Evolutionary conservation across 2,113 vertebrate species (phyloP), one percentile per base, ranked within the genome.

Genomic region (Chloroceryle aenea): DNA sequence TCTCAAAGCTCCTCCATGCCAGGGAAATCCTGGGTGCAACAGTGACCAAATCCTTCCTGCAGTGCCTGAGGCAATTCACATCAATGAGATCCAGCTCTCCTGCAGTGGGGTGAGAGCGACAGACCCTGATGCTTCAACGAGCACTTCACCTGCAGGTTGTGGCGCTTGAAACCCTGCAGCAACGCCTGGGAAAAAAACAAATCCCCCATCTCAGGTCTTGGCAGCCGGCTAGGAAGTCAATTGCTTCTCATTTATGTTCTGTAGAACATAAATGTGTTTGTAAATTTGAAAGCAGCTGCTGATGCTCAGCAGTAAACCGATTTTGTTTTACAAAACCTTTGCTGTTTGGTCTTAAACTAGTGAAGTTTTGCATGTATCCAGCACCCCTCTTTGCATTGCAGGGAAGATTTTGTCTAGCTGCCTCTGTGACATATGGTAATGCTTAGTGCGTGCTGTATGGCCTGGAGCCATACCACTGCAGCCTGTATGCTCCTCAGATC

Each of bases 391-490:
- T 85, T 2, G 0, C 58, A 22, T 94, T 89, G 89, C 88, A 58
- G 95, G 85, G 90, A 93, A 43, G 93, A 81, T 90, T 96, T 95
- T 95, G 85, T 90, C 93, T 93, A 87, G 79, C 89, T 96, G 93
- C 90, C 88, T 96, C 92, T 84, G 90, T 95, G 92, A 97, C 96
- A 96, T 97, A 94, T 97, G 96, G 96, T 96, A 96, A 90, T 87
- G 90, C 95, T 97, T 97, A 97, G 93, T 73, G 86, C 71, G 90
- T 76, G 90, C 92, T 97, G 93, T 90, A 95, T 97, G 95, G 96
- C 93, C 93, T 96, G 90, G 73, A 94, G 96, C 96, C 96, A 97
- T 94, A 94, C 96, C 95, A 75, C 93, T 90, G 92, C 90, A 96
- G 96, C 86, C 96, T 97, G 95, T 95, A 95, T 92, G 92, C 80